Evolutionary conservation across 2,888 invertebrate species (phyloP).

Genomic region (Hylaea fasciaria): DNA sequence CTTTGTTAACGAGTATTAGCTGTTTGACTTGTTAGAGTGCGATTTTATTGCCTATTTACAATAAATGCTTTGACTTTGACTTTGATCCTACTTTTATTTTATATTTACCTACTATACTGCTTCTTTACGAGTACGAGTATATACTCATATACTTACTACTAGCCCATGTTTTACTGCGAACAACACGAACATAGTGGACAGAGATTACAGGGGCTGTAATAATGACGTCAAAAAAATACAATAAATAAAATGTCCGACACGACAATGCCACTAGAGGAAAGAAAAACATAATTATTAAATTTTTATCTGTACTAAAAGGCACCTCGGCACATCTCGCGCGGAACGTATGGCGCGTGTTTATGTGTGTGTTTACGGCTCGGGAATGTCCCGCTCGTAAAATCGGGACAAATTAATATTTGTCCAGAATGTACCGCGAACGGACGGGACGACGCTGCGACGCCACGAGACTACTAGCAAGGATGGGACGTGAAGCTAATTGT

Average conservation of each 20-base stretch:
- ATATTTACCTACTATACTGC: too few relatives aligned
- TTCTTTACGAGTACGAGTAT: too few relatives aligned
- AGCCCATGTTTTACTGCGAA: too few relatives aligned
- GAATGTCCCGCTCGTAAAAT: slow-evolving; percentile 38
- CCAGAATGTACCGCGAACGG: slow-evolving; percentile 17
- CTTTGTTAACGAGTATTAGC: too few relatives aligned
- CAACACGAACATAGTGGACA: too few relatives aligned
- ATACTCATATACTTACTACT: too few relatives aligned
- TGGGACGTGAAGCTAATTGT: not conserved
- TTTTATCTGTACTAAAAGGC: slow-evolving; percentile 38
- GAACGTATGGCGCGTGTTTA: slow-evolving; percentile 17
- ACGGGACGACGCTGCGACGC: slow-evolving; percentile 8
- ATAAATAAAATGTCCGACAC: slow-evolving; percentile 6
- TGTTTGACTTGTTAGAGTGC: too few relatives aligned
- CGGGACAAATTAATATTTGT: slow-evolving; percentile 43
- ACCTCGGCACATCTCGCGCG: slow-evolving; percentile 26
- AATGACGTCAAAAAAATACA: not conserved
- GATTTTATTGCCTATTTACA: too few relatives aligned
- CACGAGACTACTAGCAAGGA: slow-evolving; percentile 10
- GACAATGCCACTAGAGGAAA: slow-evolving; percentile 15
- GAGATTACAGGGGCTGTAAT: not conserved
- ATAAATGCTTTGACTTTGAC: too few relatives aligned
- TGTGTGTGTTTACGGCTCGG: slow-evolving; percentile 21
- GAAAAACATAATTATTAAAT: slow-evolving; percentile 31
- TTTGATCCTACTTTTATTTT: too few relatives aligned